phyloP scores from a whole-genome alignment of 2,888 invertebrate genomes.

The Drosophila pseudotakahashii region DNA sequence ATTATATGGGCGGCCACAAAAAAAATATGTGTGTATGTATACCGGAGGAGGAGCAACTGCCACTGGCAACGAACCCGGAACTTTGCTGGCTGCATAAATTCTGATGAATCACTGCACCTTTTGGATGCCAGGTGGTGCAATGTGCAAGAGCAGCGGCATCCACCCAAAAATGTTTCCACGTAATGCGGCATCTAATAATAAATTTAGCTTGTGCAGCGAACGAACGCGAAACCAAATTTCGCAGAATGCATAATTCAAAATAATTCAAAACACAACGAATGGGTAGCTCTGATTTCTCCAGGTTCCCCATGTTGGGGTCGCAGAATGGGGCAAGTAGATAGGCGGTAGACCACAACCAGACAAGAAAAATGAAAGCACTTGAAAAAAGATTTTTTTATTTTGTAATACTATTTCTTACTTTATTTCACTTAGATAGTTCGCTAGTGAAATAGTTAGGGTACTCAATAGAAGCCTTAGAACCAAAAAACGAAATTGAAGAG shows the following conservation, averaged over 20 bases:
- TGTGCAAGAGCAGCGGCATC: constrained; percentile 17
- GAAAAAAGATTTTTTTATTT: background rate
- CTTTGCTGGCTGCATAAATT: constrained; percentile 63
- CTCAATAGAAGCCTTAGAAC: too few species aligned
- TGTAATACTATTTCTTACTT: background rate
- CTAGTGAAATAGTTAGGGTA: too few species aligned
- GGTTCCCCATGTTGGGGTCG: background rate
- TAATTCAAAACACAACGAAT: constrained; percentile 68
- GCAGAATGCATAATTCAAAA: constrained; percentile 77
- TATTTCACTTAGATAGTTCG: background rate
- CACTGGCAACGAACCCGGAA: constrained; percentile 5
- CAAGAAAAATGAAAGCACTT: background rate
- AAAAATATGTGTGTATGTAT: constrained; percentile 11
- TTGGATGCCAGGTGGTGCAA: constrained; percentile 43
- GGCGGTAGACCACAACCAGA: background rate
- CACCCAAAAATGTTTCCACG: constrained; percentile 64
- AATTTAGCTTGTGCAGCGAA: constrained; percentile 69
- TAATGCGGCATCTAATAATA: constrained; percentile 82
- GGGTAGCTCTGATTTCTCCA: constrained; percentile 6
- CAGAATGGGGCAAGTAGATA: background rate
- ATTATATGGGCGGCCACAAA: constrained; percentile 76
- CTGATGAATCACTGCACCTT: constrained; percentile 74
- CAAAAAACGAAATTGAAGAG: too few species aligned
- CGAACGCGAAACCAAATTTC: constrained; percentile 67
- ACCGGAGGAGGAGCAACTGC: constrained; percentile 1